phyloP scores from a whole-genome alignment of 1,140 invertebrate genomes.

The Brachionus rubens region DNA sequence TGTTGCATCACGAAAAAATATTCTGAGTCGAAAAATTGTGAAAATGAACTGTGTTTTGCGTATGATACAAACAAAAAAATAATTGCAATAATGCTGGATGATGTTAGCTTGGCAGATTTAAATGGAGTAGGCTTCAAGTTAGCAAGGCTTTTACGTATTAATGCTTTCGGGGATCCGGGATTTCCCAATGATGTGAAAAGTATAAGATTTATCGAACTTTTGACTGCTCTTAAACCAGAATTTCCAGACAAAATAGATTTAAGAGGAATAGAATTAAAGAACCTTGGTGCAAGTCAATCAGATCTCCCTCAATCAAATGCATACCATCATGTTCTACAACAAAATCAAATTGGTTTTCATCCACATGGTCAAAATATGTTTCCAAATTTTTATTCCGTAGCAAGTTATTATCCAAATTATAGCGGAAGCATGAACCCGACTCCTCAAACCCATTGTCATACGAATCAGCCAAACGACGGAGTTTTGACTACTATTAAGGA shows the following conservation, averaged over 20 bases:
- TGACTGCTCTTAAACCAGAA: not conserved
- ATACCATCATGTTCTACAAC: too few relatives aligned
- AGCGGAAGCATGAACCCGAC: not conserved
- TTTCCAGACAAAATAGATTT: too few relatives aligned
- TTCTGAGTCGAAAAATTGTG: constrained; percentile 59
- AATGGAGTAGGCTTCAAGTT: not conserved
- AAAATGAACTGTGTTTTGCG: constrained; percentile 60
- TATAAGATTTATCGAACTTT: not conserved
- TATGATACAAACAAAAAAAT: constrained; percentile 61
- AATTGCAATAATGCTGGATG: constrained; percentile 59
- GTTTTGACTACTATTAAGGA: not conserved
- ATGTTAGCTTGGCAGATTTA: not conserved
- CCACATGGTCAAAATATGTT: too few relatives aligned
- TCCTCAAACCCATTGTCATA: not conserved
- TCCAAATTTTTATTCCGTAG: too few relatives aligned
- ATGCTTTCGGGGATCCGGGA: not conserved
- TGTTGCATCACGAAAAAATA: constrained; percentile 61
- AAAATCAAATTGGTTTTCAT: too few relatives aligned
- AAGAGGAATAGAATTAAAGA: too few relatives aligned
- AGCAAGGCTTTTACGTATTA: constrained; percentile 11
- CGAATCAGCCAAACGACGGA: not conserved
- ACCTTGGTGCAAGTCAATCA: too few relatives aligned
- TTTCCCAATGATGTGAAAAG: not conserved
- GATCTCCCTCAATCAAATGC: too few relatives aligned
- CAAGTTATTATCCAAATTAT: constrained; percentile 27